These are phyloP conservation scores for Epinotia brunnichana DNA, from an alignment of 2,888 invertebrate genomes.

Conservation along the genomic window DNA sequence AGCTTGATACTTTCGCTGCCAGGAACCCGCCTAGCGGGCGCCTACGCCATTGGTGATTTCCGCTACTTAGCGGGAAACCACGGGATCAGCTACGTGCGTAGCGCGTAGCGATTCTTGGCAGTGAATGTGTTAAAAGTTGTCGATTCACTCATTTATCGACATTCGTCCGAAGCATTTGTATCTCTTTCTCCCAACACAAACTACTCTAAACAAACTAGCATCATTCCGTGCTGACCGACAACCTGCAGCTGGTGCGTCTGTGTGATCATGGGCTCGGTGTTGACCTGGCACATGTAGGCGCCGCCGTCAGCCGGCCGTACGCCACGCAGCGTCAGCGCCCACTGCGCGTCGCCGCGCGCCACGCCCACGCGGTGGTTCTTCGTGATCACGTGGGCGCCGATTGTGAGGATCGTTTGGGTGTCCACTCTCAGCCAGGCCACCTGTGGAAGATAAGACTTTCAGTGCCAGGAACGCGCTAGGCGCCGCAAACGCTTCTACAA, in stretches of 20 bases:
- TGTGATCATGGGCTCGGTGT: slow-evolving; percentile 87
- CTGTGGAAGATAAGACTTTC: slow-evolving; percentile 69
- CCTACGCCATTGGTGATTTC: too few species aligned
- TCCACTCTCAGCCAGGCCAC: slow-evolving; percentile 95
- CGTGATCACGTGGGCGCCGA: slow-evolving; percentile 93
- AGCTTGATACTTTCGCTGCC: too few species aligned
- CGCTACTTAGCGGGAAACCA: too few species aligned
- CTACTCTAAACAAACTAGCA: slow-evolving; percentile 26
- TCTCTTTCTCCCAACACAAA: too few species aligned
- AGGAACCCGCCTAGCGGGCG: too few species aligned
- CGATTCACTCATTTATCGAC: too few species aligned
- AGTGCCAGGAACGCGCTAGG: too few species aligned
- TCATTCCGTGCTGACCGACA: slow-evolving; percentile 58
- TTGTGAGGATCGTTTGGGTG: slow-evolving; percentile 94
- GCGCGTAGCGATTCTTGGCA: too few species aligned
- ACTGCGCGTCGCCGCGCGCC: slow-evolving; percentile 87
- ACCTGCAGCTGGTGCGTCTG: slow-evolving; percentile 70
- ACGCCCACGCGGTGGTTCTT: slow-evolving; percentile 93
- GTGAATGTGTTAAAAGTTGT: too few species aligned
- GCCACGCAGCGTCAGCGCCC: slow-evolving; percentile 91
- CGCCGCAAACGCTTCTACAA: too few species aligned
- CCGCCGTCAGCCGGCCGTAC: slow-evolving; percentile 90
- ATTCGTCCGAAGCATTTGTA: too few species aligned
- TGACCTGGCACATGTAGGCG: slow-evolving; percentile 89
- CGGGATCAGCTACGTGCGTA: too few species aligned